Conservation (phyloP, 2,113 vertebrate species). For the Aspiorhynchus laticeps region DNA sequence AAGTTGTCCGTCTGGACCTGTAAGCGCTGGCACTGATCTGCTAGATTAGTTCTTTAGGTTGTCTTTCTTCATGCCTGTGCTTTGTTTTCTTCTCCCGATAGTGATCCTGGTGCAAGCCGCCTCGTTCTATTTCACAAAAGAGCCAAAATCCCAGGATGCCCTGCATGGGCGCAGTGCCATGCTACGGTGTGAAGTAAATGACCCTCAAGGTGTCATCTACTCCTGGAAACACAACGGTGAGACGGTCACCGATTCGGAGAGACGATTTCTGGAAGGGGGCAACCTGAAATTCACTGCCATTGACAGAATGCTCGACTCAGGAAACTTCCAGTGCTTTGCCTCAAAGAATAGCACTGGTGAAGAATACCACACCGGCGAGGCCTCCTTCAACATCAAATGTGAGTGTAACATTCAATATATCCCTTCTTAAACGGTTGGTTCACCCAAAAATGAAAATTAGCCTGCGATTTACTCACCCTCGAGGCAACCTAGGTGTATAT, state of each 20-base stretch:
- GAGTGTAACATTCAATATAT: conserved; percentile 63
- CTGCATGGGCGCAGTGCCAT: conserved; percentile 85
- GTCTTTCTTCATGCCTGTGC: background rate
- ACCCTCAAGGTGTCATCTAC: conserved; percentile 61
- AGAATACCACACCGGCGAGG: conserved; percentile 73
- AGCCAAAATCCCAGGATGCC: conserved; percentile 86
- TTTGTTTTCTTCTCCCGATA: conserved; percentile 39
- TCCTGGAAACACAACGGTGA: conserved; percentile 80
- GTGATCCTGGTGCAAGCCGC: conserved; percentile 65
- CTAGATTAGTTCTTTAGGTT: background rate
- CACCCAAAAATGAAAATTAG: no score
- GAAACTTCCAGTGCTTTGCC: conserved; percentile 83
- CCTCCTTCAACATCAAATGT: conserved; percentile 91
- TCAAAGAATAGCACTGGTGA: conserved; percentile 71
- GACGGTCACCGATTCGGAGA: conserved; percentile 74
- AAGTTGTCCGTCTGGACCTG: background rate
- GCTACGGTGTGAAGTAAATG: conserved; percentile 83
- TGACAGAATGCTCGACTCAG: conserved; percentile 78
- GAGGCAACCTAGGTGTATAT: no score
- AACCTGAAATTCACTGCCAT: conserved; percentile 82
- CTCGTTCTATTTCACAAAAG: conserved; percentile 79
- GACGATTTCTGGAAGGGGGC: conserved; percentile 82
- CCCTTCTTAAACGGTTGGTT: no score
- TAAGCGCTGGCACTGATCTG: background rate
- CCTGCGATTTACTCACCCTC: no score